Evolutionary conservation across 2,888 invertebrate genomes (phyloP).

Genomic region (Eutolmus rufibarbis): DNA sequence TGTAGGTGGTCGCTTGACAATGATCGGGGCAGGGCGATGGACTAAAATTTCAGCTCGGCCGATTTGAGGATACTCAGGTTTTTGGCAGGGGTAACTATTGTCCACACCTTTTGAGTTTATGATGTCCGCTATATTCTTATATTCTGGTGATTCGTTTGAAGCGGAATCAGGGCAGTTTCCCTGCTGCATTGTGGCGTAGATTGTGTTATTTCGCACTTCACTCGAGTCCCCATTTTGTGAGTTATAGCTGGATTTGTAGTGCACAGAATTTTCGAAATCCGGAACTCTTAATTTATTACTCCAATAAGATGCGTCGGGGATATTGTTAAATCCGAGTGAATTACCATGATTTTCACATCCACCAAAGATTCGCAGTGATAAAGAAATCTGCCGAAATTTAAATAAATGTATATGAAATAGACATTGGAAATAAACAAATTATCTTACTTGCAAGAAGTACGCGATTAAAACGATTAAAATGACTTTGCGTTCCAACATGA

Average conservation of each 20-base stretch:
- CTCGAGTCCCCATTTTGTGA: neutral
- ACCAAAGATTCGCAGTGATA: neutral
- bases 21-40: constrained; percentile 60
- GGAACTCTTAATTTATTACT: neutral
- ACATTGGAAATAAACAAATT: neutral
- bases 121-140: neutral
- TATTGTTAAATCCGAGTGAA: neutral
- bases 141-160: neutral
- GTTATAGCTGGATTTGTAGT: neutral
- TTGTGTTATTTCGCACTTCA: neutral
- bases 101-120: neutral
- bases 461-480: neutral
- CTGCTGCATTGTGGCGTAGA: neutral
- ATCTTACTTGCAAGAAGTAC: neutral
- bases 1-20: constrained; percentile 61
- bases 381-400: neutral
- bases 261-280: neutral
- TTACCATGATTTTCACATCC: neutral
- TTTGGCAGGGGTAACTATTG: neutral
- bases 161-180: too few relatives aligned
- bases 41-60: constrained; percentile 56
- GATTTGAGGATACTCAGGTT: neutral
- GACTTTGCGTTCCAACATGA: neutral
- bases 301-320: neutral
- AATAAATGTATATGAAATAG: neutral